Evolutionary conservation across 2,888 invertebrate genomes (phyloP).

Genomic region (Melitaea athalia): DNA sequence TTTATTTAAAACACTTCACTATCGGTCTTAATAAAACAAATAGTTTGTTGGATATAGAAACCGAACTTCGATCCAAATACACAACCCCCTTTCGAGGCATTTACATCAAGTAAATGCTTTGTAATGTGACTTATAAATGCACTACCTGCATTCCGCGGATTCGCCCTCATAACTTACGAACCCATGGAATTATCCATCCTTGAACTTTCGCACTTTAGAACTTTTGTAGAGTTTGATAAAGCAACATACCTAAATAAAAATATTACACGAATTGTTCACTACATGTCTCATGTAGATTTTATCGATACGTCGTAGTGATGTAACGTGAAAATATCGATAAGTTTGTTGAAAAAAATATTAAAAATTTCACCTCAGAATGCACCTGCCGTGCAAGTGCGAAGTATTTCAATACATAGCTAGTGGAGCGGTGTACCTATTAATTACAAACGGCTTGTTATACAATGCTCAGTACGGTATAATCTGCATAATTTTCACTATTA

Average conservation of each 20-base stretch:
- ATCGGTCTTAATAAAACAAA: too few relatives aligned
- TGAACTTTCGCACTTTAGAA: too few relatives aligned
- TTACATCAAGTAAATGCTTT: too few relatives aligned
- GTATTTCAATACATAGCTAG: slow-evolving; percentile 9
- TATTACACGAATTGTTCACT: slow-evolving; percentile 5
- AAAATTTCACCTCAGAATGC: slow-evolving; percentile 28
- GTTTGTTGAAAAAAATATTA: slow-evolving; percentile 7
- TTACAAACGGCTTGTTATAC: slow-evolving; percentile 16
- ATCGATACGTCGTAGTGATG: slow-evolving; percentile 22
- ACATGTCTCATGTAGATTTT: slow-evolving; percentile 28
- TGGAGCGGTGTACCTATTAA: slow-evolving; percentile 20
- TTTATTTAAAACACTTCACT: too few relatives aligned
- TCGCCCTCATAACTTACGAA: too few relatives aligned
- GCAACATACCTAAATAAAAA: not conserved
- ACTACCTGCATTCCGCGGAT: too few relatives aligned
- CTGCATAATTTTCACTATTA: slow-evolving; percentile 17
- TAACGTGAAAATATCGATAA: slow-evolving; percentile 23
- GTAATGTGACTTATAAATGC: too few relatives aligned
- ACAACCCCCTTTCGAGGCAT: too few relatives aligned
- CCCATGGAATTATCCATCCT: too few relatives aligned
- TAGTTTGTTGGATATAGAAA: too few relatives aligned
- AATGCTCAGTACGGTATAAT: slow-evolving; percentile 17
- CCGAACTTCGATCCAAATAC: too few relatives aligned
- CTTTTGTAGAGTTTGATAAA: not conserved
- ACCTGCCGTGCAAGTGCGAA: slow-evolving; percentile 31